Conservation (phyloP, 2,113 vertebrate species). For the Arenaria interpres region DNA sequence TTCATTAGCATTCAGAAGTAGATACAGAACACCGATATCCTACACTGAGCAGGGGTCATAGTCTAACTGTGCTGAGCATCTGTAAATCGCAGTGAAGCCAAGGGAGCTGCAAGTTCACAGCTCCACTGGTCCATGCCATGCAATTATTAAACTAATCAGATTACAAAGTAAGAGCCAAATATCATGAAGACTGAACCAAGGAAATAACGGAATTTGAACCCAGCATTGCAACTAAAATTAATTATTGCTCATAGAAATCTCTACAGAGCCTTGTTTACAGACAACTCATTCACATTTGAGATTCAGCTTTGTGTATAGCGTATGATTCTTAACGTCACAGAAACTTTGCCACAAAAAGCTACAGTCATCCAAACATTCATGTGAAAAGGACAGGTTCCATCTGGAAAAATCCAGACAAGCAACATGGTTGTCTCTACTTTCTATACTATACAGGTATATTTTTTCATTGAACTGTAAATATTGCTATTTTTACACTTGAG, state of each 20-base stretch:
- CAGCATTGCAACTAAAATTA: conserved; percentile 43
- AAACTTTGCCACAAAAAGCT: conserved; percentile 65
- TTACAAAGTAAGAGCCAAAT: conserved; percentile 12
- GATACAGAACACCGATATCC: conserved; percentile 35
- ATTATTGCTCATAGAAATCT: conserved; percentile 64
- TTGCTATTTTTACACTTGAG: conserved; percentile 56
- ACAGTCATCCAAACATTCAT: background rate
- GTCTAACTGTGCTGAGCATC: conserved; percentile 17
- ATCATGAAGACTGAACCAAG: conserved; percentile 1
- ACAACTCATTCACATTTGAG: conserved; percentile 46
- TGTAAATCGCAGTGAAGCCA: conserved; percentile 24
- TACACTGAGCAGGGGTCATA: background rate
- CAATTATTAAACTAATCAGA: conserved; percentile 43
- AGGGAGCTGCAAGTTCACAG: conserved; percentile 20
- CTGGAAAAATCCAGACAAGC: conserved; percentile 38
- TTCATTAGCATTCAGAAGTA: conserved; percentile 21
- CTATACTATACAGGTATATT: conserved; percentile 42
- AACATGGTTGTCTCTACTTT: conserved; percentile 34
- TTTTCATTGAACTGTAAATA: conserved; percentile 50
- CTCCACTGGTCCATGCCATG: conserved; percentile 29
- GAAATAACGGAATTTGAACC: conserved; percentile 29
- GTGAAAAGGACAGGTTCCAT: conserved; percentile 18
- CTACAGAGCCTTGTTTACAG: conserved; percentile 54
- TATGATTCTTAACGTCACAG: conserved; percentile 25
- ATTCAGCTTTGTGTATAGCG: conserved; percentile 49